A percentile compares a stretch with the other conserved stretches of the same genome.
Evolutionary conservation across 2,888 invertebrate species (phyloP).

Genomic region (Drosophila mettleri): DNA sequence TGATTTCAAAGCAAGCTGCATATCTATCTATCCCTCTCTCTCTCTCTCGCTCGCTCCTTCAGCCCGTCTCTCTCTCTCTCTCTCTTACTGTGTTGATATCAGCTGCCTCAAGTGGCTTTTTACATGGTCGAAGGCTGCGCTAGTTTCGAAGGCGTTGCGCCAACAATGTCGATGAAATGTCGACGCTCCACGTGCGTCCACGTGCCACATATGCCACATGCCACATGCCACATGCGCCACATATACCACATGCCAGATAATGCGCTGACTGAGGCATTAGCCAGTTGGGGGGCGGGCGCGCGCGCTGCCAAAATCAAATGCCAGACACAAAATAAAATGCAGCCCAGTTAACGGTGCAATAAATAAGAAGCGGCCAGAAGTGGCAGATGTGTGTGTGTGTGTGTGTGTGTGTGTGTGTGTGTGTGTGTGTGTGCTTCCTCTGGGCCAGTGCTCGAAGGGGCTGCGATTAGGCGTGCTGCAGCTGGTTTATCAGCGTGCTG

Average conservation of each 20-base stretch:
- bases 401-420: neutral
- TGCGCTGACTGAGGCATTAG: neutral
- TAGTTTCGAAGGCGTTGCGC: slow-evolving; percentile 46
- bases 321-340: slow-evolving; percentile 50
- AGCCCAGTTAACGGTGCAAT: slow-evolving; percentile 64
- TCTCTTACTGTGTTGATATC: slow-evolving; percentile 43
- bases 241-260: neutral
- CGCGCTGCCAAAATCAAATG: slow-evolving; percentile 37
- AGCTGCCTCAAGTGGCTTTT: slow-evolving; percentile 68
- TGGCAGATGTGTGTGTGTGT: too few species aligned
- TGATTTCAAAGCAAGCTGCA: slow-evolving; percentile 59
- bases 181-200: slow-evolving; percentile 51
- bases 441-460: neutral
- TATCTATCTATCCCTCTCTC: slow-evolving; percentile 21
- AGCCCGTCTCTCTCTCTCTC: neutral
- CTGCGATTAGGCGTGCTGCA: slow-evolving; percentile 31
- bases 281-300: neutral
- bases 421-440: neutral
- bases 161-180: slow-evolving; percentile 61
- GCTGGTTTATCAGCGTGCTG: slow-evolving; percentile 40
- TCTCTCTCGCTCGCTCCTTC: neutral
- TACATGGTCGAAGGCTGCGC: slow-evolving; percentile 76
- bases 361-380: slow-evolving; percentile 1
- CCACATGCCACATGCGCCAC: slow-evolving; percentile 20
- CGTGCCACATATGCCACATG: slow-evolving; percentile 34